A percentile compares a stretch with the other conserved stretches of the same genome.
Evolutionary conservation across 2,888 invertebrate species (phyloP).

Genomic region (Lordiphosa andalusiaca): DNA sequence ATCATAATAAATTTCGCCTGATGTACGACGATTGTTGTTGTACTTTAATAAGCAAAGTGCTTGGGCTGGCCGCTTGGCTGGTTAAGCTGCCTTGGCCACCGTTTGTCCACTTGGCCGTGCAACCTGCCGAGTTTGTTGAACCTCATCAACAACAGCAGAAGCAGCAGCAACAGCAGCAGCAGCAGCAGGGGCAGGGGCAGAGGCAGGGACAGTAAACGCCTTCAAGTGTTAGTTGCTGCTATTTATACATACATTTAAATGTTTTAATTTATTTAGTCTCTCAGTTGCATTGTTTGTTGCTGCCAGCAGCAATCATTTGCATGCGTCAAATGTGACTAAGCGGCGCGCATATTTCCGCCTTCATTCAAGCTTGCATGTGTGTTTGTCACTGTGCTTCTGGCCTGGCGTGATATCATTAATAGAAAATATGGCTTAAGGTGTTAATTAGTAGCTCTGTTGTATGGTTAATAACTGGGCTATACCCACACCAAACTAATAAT

Average conservation of each 20-base stretch:
- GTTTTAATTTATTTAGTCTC: conserved; percentile 45
- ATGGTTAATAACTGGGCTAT: conserved; percentile 64
- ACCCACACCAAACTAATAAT: conserved; percentile 19
- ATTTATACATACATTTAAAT: conserved; percentile 36
- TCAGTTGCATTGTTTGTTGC: conserved; percentile 39
- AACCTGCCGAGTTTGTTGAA: conserved; percentile 61
- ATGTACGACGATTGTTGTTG: conserved; percentile 51
- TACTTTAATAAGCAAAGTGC: conserved; percentile 74
- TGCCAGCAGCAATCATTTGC: conserved; percentile 49
- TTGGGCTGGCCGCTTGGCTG: conserved; percentile 70
- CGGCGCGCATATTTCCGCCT: conserved; percentile 58
- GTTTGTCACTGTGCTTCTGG: conserved; percentile 28
- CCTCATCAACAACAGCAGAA: conserved; percentile 36
- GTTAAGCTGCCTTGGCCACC: conserved; percentile 32
- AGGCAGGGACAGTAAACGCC: conserved; percentile 41
- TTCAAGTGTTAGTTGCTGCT: conserved; percentile 51
- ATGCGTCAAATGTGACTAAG: conserved; percentile 69
- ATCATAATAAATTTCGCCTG: conserved; percentile 71
- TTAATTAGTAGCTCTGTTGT: conserved; percentile 53
- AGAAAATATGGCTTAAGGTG: conserved; percentile 46
- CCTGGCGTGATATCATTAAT: conserved; percentile 39
- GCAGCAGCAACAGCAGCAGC: not conserved
- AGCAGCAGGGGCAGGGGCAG: too few species aligned
- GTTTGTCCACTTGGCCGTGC: conserved; percentile 48
- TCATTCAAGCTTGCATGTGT: conserved; percentile 30